Evolutionary conservation across 2,888 invertebrate species (phyloP).

Genomic region (Cantharis nigra): DNA sequence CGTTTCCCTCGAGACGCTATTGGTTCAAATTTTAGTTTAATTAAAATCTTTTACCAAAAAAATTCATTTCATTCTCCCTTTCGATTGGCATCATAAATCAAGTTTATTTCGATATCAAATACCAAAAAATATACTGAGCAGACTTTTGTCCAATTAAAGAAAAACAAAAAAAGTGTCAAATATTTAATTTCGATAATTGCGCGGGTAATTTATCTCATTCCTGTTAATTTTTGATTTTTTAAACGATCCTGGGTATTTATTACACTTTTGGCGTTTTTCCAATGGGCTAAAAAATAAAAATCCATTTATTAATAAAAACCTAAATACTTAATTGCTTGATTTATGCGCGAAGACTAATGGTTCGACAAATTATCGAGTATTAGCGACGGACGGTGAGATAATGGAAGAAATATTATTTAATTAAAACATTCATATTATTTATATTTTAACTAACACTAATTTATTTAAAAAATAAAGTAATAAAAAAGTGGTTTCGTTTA

Average conservation of each 20-base stretch:
- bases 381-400: slow-evolving; percentile 1
- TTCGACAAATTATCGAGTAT: slow-evolving; percentile 1
- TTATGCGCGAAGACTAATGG: not conserved
- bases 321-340: not conserved
- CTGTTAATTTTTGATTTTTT: not conserved
- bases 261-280: not conserved
- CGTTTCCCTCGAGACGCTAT: not conserved
- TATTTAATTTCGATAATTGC: not conserved
- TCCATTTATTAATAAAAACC: not conserved
- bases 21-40: not conserved
- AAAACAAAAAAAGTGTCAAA: not conserved
- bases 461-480: not conserved
- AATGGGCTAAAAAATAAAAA: not conserved
- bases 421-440: slow-evolving; percentile 1
- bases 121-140: not conserved
- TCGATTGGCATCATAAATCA: not conserved
- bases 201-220: not conserved
- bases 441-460: not conserved
- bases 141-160: not conserved
- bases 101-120: not conserved
- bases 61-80: not conserved
- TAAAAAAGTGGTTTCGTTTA: not conserved
- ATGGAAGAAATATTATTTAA: slow-evolving; percentile 5
- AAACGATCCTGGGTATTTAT: not conserved
- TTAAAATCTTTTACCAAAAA: not conserved